Evolutionary conservation across 2,888 invertebrate genomes (phyloP).

Genomic region (Eupithecia pulchellata): DNA sequence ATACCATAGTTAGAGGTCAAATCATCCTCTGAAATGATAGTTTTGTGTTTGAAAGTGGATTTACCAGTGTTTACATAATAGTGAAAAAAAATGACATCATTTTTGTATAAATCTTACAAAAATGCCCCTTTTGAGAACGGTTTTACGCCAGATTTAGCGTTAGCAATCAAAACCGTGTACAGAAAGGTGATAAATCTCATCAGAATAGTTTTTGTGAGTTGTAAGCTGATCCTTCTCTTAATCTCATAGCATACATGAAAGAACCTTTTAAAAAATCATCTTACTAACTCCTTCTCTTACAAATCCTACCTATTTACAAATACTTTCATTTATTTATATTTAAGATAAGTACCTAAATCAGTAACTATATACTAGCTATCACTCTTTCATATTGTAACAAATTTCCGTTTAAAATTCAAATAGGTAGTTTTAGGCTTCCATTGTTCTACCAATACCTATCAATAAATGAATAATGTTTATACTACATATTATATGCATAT

Average conservation of each 20-base stretch:
- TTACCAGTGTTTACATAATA: constrained; percentile 38
- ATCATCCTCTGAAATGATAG: constrained; percentile 14
- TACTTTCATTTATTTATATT: too few species aligned
- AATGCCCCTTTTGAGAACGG: constrained; percentile 72
- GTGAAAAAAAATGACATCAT: constrained; percentile 60
- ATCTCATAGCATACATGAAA: constrained; percentile 1
- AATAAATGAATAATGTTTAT: too few species aligned
- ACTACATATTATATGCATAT: too few species aligned
- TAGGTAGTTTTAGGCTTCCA: neutral
- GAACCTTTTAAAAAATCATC: neutral
- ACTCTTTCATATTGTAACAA: neutral
- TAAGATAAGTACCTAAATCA: too few species aligned
- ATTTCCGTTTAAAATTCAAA: neutral
- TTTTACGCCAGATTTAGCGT: constrained; percentile 64
- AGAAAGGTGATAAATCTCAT: constrained; percentile 62
- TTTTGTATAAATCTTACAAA: constrained; percentile 73
- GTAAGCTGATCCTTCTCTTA: constrained; percentile 24
- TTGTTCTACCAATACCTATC: neutral
- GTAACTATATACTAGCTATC: too few species aligned
- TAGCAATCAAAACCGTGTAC: constrained; percentile 57
- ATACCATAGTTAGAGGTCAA: constrained; percentile 17
- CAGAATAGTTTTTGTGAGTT: constrained; percentile 60
- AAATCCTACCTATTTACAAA: too few species aligned
- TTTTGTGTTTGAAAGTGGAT: constrained; percentile 8
- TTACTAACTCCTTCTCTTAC: neutral